A percentile compares a stretch with the other conserved stretches of the same genome.
Conservation (phyloP, 2,113 vertebrate genomes). For the Nestor notabilis region DNA sequence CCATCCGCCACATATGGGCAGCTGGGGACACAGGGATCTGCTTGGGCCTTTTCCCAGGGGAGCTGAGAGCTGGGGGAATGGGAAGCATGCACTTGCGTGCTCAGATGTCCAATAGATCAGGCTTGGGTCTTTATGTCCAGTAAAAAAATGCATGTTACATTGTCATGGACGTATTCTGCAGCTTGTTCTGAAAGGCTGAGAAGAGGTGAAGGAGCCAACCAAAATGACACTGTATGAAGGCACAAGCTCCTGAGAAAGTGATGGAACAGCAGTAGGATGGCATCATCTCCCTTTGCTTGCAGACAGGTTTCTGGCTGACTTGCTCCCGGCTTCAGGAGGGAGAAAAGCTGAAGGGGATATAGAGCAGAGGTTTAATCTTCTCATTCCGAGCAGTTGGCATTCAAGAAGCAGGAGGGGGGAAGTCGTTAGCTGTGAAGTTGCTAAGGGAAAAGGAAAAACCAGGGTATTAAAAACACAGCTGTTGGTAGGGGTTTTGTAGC, state of each 20-base stretch:
- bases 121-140: not conserved
- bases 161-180: not conserved
- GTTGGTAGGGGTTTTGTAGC: not conserved
- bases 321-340: not conserved
- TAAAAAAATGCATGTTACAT: not conserved
- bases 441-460: not conserved
- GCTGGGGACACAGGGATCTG: not conserved
- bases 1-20: rapidly evolving
- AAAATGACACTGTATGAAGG: not conserved
- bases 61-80: rapidly evolving
- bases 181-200: not conserved
- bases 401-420: not conserved
- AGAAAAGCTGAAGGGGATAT: not conserved
- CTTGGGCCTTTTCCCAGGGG: not conserved
- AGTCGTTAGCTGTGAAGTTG: not conserved
- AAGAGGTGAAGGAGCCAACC: not conserved
- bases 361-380: not conserved
- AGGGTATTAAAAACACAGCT: not conserved
- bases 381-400: not conserved
- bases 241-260: not conserved
- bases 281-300: not conserved
- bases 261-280: not conserved
- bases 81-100: rapidly evolving
- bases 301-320: not conserved
- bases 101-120: not conserved